Conservation (phyloP, 1,140 invertebrate genomes). For the Oedothorax gibbosus region DNA sequence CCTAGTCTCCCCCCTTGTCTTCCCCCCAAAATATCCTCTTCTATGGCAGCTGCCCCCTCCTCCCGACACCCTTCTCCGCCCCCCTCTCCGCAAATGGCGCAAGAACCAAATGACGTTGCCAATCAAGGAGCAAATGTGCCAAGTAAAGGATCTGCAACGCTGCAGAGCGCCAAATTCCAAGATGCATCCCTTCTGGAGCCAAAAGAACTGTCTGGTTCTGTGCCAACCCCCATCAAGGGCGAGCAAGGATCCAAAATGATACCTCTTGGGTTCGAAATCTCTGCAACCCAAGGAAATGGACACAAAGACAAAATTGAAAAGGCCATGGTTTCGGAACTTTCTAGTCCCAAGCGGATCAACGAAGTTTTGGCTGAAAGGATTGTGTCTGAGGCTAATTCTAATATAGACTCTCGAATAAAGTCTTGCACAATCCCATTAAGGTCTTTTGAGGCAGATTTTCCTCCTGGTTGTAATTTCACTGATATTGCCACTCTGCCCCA, state of each 20-base stretch:
- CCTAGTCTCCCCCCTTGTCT: too few species aligned
- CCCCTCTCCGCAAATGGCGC: constrained; percentile 40
- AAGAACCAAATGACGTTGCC: constrained; percentile 23
- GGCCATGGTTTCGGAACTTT: too few species aligned
- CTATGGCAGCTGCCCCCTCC: constrained; percentile 44
- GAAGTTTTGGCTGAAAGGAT: too few species aligned
- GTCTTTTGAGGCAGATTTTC: too few species aligned
- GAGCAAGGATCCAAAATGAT: not conserved
- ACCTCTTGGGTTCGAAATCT: too few species aligned
- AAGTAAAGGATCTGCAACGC: not conserved
- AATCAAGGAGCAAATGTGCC: not conserved
- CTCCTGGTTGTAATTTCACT: too few species aligned
- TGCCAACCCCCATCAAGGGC: not conserved
- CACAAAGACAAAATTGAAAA: too few species aligned
- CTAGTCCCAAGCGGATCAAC: too few species aligned
- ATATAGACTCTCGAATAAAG: too few species aligned
- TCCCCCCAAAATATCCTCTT: not conserved
- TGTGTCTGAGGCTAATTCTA: too few species aligned
- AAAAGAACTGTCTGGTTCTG: not conserved
- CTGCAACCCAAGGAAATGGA: too few species aligned
- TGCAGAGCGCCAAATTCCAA: not conserved
- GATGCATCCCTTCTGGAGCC: not conserved
- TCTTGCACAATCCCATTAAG: too few species aligned
- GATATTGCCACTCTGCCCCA: not conserved
- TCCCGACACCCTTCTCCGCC: constrained; percentile 38